A percentile compares a stretch with the other conserved stretches of the same genome.
These are phyloP conservation scores for Adrianichthys oophorus DNA, from an alignment of 2,797 vertebrate species.

Conservation along the genomic window DNA sequence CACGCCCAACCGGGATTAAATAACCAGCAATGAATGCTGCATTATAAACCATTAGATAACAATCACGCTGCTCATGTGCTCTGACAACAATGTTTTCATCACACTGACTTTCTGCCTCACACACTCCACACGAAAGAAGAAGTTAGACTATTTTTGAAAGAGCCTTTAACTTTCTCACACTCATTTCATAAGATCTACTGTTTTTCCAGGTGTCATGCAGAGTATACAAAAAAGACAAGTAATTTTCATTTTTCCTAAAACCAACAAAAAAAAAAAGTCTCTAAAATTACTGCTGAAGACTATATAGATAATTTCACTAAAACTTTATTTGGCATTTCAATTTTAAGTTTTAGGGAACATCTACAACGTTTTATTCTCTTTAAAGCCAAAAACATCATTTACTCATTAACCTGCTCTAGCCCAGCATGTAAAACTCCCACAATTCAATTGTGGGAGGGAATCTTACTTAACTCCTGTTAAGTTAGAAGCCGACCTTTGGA, in stretches of 20 bases:
- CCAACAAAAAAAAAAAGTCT: not conserved
- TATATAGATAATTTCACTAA: too few relatives aligned
- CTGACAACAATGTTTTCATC: constrained; percentile 44
- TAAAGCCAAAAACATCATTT: constrained; percentile 14
- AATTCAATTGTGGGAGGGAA: not conserved
- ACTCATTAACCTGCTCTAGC: constrained; percentile 34
- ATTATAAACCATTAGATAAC: constrained; percentile 52
- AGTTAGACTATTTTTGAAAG: constrained; percentile 38
- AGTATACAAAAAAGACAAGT: not conserved
- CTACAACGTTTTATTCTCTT: constrained; percentile 21
- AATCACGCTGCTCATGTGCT: constrained; percentile 50
- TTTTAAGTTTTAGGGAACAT: too few relatives aligned
- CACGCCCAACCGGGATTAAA: constrained; percentile 32
- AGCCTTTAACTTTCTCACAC: constrained; percentile 39
- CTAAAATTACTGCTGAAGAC: not conserved
- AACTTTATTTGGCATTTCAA: too few relatives aligned
- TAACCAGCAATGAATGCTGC: constrained; percentile 35
- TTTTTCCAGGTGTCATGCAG: constrained; percentile 1
- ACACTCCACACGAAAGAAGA: constrained; percentile 38
- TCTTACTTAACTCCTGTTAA: constrained; percentile 4
- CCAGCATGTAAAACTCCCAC: constrained; percentile 21
- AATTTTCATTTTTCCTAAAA: not conserved
- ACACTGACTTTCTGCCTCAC: constrained; percentile 36
- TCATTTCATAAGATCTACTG: constrained; percentile 5
- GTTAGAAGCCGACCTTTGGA: constrained; percentile 27